phyloP scores from a whole-genome alignment of 2,113 vertebrate species.

The Gymnogyps californianus region DNA sequence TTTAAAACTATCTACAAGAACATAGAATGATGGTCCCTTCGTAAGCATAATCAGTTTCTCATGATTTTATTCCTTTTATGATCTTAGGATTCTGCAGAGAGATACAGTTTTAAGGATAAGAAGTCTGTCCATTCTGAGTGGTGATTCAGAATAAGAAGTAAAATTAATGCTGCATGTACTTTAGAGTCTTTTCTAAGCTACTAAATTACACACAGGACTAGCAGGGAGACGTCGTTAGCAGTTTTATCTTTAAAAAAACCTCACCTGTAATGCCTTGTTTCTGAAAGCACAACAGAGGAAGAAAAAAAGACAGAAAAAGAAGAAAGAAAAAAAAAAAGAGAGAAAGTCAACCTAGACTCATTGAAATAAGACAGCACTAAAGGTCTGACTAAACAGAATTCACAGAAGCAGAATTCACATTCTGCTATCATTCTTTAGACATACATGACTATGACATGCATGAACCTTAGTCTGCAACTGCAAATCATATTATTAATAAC shows the following conservation, averaged over 20 bases:
- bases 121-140: background rate
- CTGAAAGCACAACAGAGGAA: background rate
- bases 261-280: background rate
- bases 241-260: background rate
- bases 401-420: background rate
- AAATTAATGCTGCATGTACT: background rate
- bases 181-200: background rate
- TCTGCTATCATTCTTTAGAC: background rate
- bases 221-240: background rate
- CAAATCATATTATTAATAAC: background rate
- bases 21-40: background rate
- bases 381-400: background rate
- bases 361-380: background rate
- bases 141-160: background rate
- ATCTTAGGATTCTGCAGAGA: background rate
- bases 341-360: background rate
- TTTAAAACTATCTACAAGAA: background rate
- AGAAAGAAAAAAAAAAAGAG: background rate
- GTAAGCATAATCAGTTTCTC: background rate
- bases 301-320: background rate
- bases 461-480: background rate
- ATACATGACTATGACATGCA: background rate
- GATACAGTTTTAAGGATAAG: background rate
- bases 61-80: conserved; percentile 5
- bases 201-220: background rate